Evolutionary conservation across 2,888 invertebrate species (phyloP), one percentile per base, ranked within the genome.

Genomic region (Gisinianus flammeolus): DNA sequence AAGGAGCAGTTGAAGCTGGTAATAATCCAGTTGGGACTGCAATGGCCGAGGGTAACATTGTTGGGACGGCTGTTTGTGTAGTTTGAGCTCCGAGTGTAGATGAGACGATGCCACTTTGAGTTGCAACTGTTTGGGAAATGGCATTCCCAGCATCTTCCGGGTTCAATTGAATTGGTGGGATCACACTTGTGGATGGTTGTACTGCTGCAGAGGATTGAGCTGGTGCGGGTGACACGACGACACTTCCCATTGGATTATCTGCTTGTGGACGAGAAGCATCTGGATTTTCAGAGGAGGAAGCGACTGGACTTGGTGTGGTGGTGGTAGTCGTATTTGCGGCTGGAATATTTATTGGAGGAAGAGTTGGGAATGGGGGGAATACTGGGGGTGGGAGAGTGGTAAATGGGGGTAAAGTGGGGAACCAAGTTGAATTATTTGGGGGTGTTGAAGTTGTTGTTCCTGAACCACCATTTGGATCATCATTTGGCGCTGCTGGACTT

Each of bases 381-480:
- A 12, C 22, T 4, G 35, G 69, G 8, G 68, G 74, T 24, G 67
- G 78, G 8, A 77, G 24, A 6, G 77, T 77, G 6, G 70, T 22
- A 19, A 71, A 12, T 31, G 69, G 62, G 58, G 78, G 69, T 2
- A 76, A 58, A 26, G 62, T 62, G 76, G 76, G 10, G 67, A 68
- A 5, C 62, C 33, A 12, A 68, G 68, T 0, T 62, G 19, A 16
- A 73, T n/a, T 19, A 73, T n/a, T 19, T 69, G 12, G 24, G 74
- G 74, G 22, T n/a, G n/a, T 16, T 10, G 24, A 31, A 16, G 19
- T 35, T 8, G 30, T 16, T 10, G 62, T 12, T 2, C 33, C 73
- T 8, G 67, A 64, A 5, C 69, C 12, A 31, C 33, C 69, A 69
- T 24, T 69, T 35, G 69, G 33, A 44, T 35, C 69, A 35, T 26